These are phyloP conservation scores for Vulpes vulpes DNA, from an alignment of 2,113 vertebrate genomes.

Conservation along the genomic window DNA sequence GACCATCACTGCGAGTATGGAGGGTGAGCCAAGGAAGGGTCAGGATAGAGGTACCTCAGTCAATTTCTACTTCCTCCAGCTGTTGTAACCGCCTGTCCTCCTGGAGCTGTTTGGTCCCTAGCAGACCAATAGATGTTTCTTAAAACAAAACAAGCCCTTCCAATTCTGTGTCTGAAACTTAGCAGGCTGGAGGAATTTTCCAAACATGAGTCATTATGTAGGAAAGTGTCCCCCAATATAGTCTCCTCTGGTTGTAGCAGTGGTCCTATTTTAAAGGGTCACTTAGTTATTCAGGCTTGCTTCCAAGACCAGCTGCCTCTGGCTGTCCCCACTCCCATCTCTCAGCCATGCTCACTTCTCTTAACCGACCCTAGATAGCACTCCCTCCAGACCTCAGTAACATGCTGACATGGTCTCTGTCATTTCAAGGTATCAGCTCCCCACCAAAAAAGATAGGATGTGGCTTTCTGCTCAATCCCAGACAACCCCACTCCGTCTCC, in stretches of 20 bases:
- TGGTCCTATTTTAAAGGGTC: neutral
- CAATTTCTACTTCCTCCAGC: neutral
- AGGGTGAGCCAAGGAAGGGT: neutral
- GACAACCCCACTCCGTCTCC: neutral
- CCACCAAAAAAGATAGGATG: neutral
- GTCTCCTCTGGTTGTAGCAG: neutral
- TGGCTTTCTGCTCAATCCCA: neutral
- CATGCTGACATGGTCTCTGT: neutral
- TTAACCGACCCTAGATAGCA: rapidly evolving
- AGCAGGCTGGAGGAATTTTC: neutral
- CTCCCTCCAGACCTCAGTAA: neutral
- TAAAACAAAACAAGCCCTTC: neutral
- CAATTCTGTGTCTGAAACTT: neutral
- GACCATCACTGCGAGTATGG: neutral
- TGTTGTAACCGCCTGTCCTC: neutral
- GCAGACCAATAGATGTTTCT: neutral
- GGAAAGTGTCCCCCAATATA: neutral
- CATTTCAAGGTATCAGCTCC: neutral
- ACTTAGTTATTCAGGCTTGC: neutral
- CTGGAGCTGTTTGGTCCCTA: neutral
- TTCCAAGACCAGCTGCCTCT: neutral
- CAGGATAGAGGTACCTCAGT: neutral
- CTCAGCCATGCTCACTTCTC: neutral
- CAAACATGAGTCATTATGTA: neutral
- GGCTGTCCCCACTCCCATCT: neutral